Percentiles rank a stretch among this genome's conserved stretches.
Evolutionary conservation across 2,797 vertebrate species (phyloP).

Genomic region (Mastacembelus armatus): DNA sequence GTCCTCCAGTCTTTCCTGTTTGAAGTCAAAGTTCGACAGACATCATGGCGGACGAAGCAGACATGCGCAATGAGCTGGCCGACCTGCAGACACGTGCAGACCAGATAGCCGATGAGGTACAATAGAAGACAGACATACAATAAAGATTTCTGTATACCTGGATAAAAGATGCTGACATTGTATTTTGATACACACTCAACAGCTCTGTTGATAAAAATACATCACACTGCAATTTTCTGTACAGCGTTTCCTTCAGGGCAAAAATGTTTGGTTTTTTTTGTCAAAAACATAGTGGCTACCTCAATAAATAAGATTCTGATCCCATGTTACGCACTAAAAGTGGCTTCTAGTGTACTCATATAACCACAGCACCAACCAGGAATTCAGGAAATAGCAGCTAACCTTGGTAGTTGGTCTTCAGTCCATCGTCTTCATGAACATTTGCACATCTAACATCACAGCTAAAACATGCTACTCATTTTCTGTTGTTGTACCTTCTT

Average conservation of each 20-base stretch:
- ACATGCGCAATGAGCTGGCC: constrained; percentile 98
- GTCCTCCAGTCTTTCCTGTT: constrained; percentile 49
- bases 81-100: constrained; percentile 97
- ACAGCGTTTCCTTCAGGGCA: neutral
- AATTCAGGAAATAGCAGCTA: neutral
- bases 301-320: too few species aligned
- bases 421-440: neutral
- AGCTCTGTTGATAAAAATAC: neutral
- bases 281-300: too few species aligned
- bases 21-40: constrained; percentile 70
- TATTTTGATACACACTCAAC: neutral
- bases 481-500: neutral
- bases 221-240: neutral
- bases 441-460: too few species aligned
- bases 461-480: too few species aligned
- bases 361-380: neutral
- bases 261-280: neutral
- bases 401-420: neutral
- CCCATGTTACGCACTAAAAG: too few species aligned
- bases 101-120: constrained; percentile 95
- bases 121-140: constrained; percentile 3
- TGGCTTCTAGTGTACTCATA: too few species aligned
- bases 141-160: neutral
- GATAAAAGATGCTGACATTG: neutral
- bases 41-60: constrained; percentile 94